A percentile compares a stretch with the other conserved stretches of the same genome.
Conservation (phyloP, 92 coral and sea anemone genomes). For the Parazoanthus darwini region DNA sequence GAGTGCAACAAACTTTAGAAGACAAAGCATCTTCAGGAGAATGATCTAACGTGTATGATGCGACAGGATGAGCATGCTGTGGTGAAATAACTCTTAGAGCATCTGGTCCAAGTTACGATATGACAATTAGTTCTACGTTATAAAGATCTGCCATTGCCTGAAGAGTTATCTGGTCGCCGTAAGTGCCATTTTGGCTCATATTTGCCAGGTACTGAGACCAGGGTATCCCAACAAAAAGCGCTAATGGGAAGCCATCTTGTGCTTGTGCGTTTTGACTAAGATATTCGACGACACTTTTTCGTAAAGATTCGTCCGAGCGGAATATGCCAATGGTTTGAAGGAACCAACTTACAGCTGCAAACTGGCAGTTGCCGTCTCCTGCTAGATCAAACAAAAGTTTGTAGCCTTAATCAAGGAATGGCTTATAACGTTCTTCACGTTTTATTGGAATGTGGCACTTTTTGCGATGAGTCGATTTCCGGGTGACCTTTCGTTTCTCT, state of each 20-base stretch:
- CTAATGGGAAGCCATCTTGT: conserved; percentile 24
- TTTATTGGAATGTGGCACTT: background rate
- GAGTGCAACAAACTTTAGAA: too few relatives aligned
- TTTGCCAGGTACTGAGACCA: background rate
- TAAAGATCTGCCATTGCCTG: background rate
- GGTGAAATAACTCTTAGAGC: conserved; percentile 38
- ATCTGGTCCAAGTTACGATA: background rate
- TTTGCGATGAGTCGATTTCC: background rate
- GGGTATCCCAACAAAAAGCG: background rate
- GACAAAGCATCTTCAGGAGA: too few relatives aligned
- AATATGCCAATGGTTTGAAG: conserved; percentile 33
- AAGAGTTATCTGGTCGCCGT: conserved; percentile 16
- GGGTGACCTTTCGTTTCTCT: too few relatives aligned
- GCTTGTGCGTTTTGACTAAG: conserved; percentile 10
- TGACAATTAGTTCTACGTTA: background rate
- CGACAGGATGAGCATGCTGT: conserved; percentile 42
- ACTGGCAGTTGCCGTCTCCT: conserved; percentile 52
- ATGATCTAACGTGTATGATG: background rate
- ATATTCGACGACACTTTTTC: conserved; percentile 40
- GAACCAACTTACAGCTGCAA: conserved; percentile 39
- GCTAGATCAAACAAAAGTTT: conserved; percentile 34
- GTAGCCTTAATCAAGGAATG: conserved; percentile 29
- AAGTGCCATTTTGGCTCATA: background rate
- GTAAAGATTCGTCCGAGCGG: conserved; percentile 42
- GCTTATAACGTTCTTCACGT: conserved; percentile 3